A percentile compares a stretch with the other conserved stretches of the same genome.
These are phyloP conservation scores for Acholoe squamosa DNA, from an alignment of 2,888 invertebrate genomes.

Conservation along the genomic window DNA sequence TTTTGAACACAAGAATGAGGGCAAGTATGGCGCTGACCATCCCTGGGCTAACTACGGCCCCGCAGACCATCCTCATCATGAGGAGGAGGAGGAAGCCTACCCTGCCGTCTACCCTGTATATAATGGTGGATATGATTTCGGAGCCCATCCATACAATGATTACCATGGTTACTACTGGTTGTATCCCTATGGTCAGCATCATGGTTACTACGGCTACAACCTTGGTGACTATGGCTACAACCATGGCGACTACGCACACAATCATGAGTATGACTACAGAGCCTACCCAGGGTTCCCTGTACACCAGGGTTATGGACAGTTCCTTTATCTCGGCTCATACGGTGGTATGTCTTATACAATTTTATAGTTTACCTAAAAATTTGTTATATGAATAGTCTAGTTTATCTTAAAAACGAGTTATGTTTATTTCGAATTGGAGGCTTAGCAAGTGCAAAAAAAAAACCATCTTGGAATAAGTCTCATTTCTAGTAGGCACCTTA, in stretches of 20 bases:
- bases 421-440: too few species aligned
- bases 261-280: not conserved
- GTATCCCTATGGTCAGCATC: not conserved
- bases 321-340: not conserved
- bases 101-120: not conserved
- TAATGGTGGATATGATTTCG: not conserved
- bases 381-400: too few species aligned
- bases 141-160: not conserved
- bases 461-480: too few species aligned
- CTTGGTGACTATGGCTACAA: not conserved
- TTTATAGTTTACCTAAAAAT: too few species aligned
- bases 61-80: not conserved
- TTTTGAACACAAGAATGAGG: slow-evolving; percentile 25
- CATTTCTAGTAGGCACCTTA: too few species aligned
- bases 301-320: not conserved
- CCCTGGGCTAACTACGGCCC: slow-evolving; percentile 10
- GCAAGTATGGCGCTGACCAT: slow-evolving; percentile 6
- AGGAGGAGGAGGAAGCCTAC: not conserved
- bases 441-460: too few species aligned
- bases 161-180: not conserved
- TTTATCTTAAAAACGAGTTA: too few species aligned
- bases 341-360: not conserved
- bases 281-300: slow-evolving; percentile 14
- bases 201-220: not conserved
- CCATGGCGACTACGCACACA: not conserved